A percentile compares a stretch with the other conserved stretches of the same genome.
Conservation (phyloP, 1,140 invertebrate species). For the Centruroides sculpturatus region DNA sequence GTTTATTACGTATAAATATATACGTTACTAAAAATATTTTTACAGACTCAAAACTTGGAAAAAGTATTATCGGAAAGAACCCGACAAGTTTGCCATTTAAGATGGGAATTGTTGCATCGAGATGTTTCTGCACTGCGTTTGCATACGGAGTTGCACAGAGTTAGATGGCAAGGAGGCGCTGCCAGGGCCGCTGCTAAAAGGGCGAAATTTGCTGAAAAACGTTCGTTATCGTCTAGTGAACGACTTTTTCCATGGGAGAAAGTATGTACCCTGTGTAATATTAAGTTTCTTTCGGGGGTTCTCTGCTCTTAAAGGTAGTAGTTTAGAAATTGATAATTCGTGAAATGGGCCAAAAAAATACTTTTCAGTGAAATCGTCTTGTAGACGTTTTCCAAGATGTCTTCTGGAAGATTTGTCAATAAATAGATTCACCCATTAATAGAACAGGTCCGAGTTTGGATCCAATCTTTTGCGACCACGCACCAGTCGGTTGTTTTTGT, state of each 20-base stretch:
- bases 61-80: background rate
- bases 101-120: slow-evolving; percentile 12
- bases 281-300: background rate
- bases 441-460: too few relatives aligned
- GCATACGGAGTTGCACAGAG: slow-evolving; percentile 8
- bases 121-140: slow-evolving; percentile 9
- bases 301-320: too few relatives aligned
- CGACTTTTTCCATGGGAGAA: background rate
- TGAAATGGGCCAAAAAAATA: too few relatives aligned
- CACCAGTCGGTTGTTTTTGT: too few relatives aligned
- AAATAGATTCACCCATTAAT: too few relatives aligned
- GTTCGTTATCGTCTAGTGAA: slow-evolving; percentile 8
- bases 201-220: slow-evolving; percentile 3
- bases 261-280: background rate
- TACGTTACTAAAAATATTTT: background rate
- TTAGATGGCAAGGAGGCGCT: background rate
- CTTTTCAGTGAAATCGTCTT: too few relatives aligned
- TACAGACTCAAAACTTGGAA: slow-evolving; percentile 9
- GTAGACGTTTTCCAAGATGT: too few relatives aligned
- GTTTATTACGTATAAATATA: too few relatives aligned
- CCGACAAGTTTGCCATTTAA: slow-evolving; percentile 7
- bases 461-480: too few relatives aligned
- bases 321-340: too few relatives aligned
- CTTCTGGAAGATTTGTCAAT: too few relatives aligned
- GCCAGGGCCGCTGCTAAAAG: background rate